Base-by-base conservation (phyloP, 2,888 invertebrate genomes). In the Mystacides longicornis region DNA sequence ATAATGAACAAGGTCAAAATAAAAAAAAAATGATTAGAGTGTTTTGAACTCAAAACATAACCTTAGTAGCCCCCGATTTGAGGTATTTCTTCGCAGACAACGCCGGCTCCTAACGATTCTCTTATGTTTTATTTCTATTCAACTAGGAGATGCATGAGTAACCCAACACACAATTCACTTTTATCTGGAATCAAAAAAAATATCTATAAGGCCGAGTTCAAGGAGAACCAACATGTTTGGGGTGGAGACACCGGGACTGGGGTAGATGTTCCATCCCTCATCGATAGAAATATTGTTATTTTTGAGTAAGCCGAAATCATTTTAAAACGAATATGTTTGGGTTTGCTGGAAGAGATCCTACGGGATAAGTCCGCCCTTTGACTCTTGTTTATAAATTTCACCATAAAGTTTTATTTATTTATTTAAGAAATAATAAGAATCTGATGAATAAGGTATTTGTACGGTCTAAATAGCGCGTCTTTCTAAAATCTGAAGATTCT, bases 101-200 rank as follows among this genome's bases (percentile, higher is more conserved):
- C 16, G 16, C 5, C 14, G n/a, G 9, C 21, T 48, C 21, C 21
- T 49, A 22, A 19, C 18, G 42, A 31, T 53, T 48, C 48, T 33
- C 16, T 48, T 52, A 23, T 23, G 33, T 49, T 48, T 23, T 37
- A 23, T 27, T 33, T 42, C 48, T 14, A 21, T 53, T 53, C 20
- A 37, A 21, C 37, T 49, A 23, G 14, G 20, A 42, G 49, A 46
- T 16, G 37, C 48, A 37, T 48, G 48, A 53, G 49, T 43, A 42
- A n/a, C 42, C 21, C 21, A 3, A 37, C 37, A 45, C 18, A 54
- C 54, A 54, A 54, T 54, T 48, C 37, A 49, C 49, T 45, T 49
- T 50, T 54, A 49, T 49, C 49, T 50, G 11, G 2, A 50, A 54
- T 54, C 54, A 49, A 49, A 54, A 49, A 54, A 54, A 49, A 54